Base-by-base conservation (phyloP, 2,797 vertebrate genomes). In the Luscinia megarhynchos region DNA sequence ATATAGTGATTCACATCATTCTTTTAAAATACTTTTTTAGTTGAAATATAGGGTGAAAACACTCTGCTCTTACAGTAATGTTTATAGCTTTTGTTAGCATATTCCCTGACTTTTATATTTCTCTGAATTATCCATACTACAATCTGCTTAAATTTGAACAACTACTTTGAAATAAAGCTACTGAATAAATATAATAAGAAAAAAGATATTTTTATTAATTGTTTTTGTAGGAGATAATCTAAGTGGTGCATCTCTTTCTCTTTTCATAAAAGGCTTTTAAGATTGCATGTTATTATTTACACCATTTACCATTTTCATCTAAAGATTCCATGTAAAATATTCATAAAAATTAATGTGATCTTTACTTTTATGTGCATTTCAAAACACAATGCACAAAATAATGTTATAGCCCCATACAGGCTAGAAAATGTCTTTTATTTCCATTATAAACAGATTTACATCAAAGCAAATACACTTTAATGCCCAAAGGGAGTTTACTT, bases 61-160 rank as follows among this genome's bases (percentile, higher is more conserved):
- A 0, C 3, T 0, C 5, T 36, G 5, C 1, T 55, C 34, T 66
- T 85, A 32, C 8, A 48, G 4, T 38, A 36, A 5, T 21, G 1
- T 59, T 73, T 53, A 45, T 45, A 40, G 12, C 6, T 55, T 58
- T 53, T 29, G 7, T 20, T 75, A 68, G 14, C 15, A 23, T 70
- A 38, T 53, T 79, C 12, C 1, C 7, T 8, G 19, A 70, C 22
- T 51, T 48, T 27, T 48, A 8, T 34, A 41, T 84, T 69, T 76
- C 7, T 58, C 40, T 83, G 22, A 66, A 43, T 54, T 54, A 17
- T 30, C 27, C 5, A 2, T 38, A 24, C 4, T 69, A 58, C 87
- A 76, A 43, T 10, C 6, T 59, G 5, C 18, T 62, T 76, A 16
- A 82, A 61, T 76, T 82, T 91, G 46, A 45, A 43, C 21, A 73